Evolutionary conservation across 2,797 vertebrate genomes (phyloP).

Genomic region (Poecilia wingei): DNA sequence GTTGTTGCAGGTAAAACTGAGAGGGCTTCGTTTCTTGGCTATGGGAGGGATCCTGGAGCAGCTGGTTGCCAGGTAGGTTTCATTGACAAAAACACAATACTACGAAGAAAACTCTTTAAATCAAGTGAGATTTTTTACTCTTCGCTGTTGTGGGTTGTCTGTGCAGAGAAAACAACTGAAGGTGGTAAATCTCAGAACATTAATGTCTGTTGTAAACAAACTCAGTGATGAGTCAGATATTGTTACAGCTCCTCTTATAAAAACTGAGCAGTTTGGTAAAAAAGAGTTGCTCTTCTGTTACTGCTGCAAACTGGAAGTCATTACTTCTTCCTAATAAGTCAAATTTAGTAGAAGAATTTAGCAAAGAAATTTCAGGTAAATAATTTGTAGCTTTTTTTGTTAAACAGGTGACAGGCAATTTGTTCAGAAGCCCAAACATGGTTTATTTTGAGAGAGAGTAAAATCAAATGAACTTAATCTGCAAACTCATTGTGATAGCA

Average conservation of each 20-base stretch:
- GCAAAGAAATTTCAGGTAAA: not conserved
- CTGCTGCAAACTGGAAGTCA: not conserved
- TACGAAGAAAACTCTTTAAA: not conserved
- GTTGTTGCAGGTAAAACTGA: slow-evolving; percentile 79
- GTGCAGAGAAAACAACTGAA: not conserved
- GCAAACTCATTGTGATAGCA: not conserved
- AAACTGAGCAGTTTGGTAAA: not conserved
- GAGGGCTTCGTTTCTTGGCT: slow-evolving; percentile 77
- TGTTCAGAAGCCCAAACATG: not conserved
- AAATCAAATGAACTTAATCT: not conserved
- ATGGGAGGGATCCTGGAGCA: slow-evolving; percentile 87
- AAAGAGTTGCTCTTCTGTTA: not conserved
- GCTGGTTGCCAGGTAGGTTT: slow-evolving; percentile 90
- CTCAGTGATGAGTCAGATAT: not conserved
- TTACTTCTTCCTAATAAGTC: not conserved
- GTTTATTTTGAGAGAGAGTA: not conserved
- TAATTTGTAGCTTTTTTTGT: not conserved
- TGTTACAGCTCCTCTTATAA: not conserved
- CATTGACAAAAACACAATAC: not conserved
- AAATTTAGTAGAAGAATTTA: not conserved
- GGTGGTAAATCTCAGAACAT: not conserved
- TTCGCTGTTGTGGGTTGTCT: not conserved
- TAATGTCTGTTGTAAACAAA: not conserved
- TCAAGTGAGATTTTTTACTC: not conserved
- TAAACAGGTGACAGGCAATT: not conserved